phyloP scores from a whole-genome alignment of 2,113 vertebrate genomes.

The Xiphias gladius region DNA sequence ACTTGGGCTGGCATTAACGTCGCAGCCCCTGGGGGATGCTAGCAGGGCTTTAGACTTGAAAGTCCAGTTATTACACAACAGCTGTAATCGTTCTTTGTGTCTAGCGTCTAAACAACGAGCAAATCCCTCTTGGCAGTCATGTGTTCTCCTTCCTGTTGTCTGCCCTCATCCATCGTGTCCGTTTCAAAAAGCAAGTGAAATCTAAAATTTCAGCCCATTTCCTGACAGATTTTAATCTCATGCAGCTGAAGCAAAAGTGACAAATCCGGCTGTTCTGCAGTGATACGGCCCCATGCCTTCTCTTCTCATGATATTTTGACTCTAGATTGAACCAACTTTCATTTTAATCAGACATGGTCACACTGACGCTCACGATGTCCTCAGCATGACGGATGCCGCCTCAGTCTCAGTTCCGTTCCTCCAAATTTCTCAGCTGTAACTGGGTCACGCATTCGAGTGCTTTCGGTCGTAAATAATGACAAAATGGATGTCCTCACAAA shows the following conservation, averaged over 20 bases:
- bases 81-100: background rate
- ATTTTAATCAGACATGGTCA: background rate
- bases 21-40: too few species aligned
- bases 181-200: too few species aligned
- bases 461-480: constrained; percentile 24
- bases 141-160: too few species aligned
- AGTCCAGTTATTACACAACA: too few species aligned
- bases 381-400: background rate
- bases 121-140: too few species aligned
- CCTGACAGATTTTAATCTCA: too few species aligned
- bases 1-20: too few species aligned
- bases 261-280: background rate
- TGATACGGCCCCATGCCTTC: background rate
- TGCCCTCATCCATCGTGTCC: too few species aligned
- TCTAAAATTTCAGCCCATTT: too few species aligned
- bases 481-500: constrained; percentile 1
- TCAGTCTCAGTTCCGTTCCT: background rate
- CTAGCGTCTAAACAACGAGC: too few species aligned
- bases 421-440: background rate
- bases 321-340: background rate
- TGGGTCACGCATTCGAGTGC: constrained; percentile 9
- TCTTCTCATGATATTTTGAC: background rate
- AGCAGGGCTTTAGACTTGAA: too few species aligned
- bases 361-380: background rate
- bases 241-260: background rate